Base-by-base conservation (phyloP, 1,140 invertebrate species). In the Drosophila tristis region DNA sequence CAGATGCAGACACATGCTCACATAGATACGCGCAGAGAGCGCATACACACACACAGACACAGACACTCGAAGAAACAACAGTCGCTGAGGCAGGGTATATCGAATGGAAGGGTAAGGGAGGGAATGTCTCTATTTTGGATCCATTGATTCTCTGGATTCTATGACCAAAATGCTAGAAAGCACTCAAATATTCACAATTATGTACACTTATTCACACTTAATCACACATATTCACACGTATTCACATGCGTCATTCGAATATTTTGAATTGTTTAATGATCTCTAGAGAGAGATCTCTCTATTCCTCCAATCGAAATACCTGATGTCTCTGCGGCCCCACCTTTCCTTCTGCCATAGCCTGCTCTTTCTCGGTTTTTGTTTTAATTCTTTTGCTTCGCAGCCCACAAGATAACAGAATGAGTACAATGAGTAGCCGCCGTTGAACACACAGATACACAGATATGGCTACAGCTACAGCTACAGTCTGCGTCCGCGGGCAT, bases 371-470 rank as follows among this genome's bases (percentile, higher is more conserved):
- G 63, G 57, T 50, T 86, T 84, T 87, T 87, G 86, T 90, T 90
- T 90, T 90, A 79, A 90, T 90, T 90, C 87, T 82, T 87, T 86
- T 77, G 73, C 81, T 90, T 90, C 86, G 86, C 62, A 64, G 47
- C 74, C 71, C 67, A 44, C 55, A 78, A 81, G 82, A 87, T 89
- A 87, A 89, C 9, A 87, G 84, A 87, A 89, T 81, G 63, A 82
- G 80, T 82, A 74, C 64, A 89, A 25, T 81, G 63, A 82, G 80
- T 82, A 74, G 26, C 35, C 11, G 4, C 35, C 11, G 54, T 42
- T 43, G 16, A 45, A 15, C 45, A 56, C 7, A 8, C 2, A 35
- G 2, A 35, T 25, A 62, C 39, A 61, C 3, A 35, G 6, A 20
- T 0, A 35, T 2, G 20, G 50, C 4, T 29, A 53, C 26, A 53